Base-by-base conservation (phyloP, 1,140 invertebrate genomes). In the Linepithema humile region DNA sequence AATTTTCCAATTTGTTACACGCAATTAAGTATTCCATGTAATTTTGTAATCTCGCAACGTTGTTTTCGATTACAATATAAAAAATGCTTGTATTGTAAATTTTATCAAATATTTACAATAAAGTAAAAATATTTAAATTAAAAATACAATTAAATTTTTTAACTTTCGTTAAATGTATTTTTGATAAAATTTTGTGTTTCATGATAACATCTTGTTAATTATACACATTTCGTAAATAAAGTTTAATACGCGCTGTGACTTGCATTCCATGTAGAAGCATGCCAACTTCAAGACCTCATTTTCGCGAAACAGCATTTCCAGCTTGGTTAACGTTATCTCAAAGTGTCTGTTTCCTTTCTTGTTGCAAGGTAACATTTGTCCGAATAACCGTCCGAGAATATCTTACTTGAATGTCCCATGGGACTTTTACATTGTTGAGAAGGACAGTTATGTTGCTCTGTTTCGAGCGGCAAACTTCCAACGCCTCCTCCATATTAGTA, bases 311-410 rank as follows among this genome's bases (percentile, higher is more conserved):
- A 38, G 23, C 35, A 48, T 53, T 78, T 69, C 75, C 62, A 55
- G 64, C 48, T 69, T 80, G 48, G 48, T 80, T 80, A 80, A 80
- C 64, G 64, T 80, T 80, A 80, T 80, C 48, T 80, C 75, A 35
- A 70, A 40, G 35, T 80, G 64, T 89, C 74, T 88, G 69, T 59
- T 45, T 69, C 43, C 82, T 89, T 89, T 86, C 85, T 88, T 89
- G 84, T 89, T 89, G 65, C 35, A 40, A 43, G 64, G 35, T 40
- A 70, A 12, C 65, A 70, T 80, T 80, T 55, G 75, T 70, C 75
- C 64, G 26, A 80, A 80, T 69, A 80, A 80, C 48, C 64, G 64
- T 80, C 64, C 26, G 64, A 55, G 35, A 80, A 69, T 78, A 55
- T 80, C 48, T 80, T 80, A 23, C 64, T 32, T 69, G 62, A 69